Evolutionary conservation across 1,140 invertebrate species (phyloP), one percentile per base, ranked within the genome.

Genomic region (Hycleus phaleratus): DNA sequence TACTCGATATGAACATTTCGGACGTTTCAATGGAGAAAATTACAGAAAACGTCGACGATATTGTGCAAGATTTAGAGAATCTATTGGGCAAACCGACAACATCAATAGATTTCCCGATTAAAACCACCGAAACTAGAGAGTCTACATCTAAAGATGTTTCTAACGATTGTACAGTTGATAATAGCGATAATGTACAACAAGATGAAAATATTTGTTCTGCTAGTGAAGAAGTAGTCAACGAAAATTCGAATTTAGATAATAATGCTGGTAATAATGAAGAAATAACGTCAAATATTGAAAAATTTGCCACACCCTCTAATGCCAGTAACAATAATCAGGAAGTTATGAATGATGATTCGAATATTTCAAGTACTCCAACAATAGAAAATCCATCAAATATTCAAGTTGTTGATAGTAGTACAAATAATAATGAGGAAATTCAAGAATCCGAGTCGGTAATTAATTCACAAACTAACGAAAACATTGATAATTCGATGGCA

Each of bases 11-110:
- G 50, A 70, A 63, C 50, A 70, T 72, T 9, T 38, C 60, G 42
- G 49, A 63, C 40, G 55, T 65, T 40, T 50, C 68, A 9, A 48
- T 42, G 42, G 70, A 70, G 32, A 68, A 68, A 54, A 71, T 73
- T 38, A 68, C 62, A 26, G 71, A 72, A 60, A 66, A 73, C 64
- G 71, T 73, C 39, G 70, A 73, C 52, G 71, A 73, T 60, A 65
- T 73, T 61, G 71, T 71, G 6, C 68, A 70, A 44, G 70, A 73
- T 59, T 62, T 73, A 48, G 70, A 73, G 53, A 73, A 68, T 50
- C 53, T 73, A 26, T 52, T 73, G 11, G 71, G 70, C 3, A 67
- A 70, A 56, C 54, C 71, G n/a, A 47, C 46, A 3, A 44, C 26
- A 3, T 50, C 55, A 3, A 49, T 56, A 12, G 8, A 58, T 45